phyloP scores from a whole-genome alignment of 2,888 invertebrate species.

The Pyrgus malvae region DNA sequence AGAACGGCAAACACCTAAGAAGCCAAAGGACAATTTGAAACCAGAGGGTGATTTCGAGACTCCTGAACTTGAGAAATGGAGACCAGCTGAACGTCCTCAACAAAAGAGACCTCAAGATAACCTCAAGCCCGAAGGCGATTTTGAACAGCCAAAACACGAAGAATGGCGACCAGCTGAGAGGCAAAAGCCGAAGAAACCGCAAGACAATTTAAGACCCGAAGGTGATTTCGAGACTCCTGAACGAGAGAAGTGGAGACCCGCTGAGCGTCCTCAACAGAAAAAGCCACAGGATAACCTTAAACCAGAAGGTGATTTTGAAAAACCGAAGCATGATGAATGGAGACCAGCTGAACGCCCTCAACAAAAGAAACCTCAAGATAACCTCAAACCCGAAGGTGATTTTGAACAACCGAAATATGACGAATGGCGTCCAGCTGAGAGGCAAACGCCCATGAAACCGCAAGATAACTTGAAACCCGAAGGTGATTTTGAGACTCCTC shows the following conservation, averaged over 20 bases:
- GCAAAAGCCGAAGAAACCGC: slow-evolving; percentile 65
- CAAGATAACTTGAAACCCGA: slow-evolving; percentile 80
- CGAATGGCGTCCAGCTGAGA: slow-evolving; percentile 48
- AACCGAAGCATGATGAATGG: slow-evolving; percentile 75
- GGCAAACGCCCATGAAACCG: slow-evolving; percentile 60
- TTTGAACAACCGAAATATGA: slow-evolving; percentile 62
- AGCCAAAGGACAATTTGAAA: slow-evolving; percentile 73
- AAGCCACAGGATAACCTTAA: slow-evolving; percentile 54
- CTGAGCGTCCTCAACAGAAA: no score
- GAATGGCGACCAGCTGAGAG: slow-evolving; percentile 78
- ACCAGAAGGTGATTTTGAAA: slow-evolving; percentile 80
- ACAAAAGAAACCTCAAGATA: slow-evolving; percentile 76
- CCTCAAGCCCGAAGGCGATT: slow-evolving; percentile 81
- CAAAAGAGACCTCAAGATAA: slow-evolving; percentile 82
- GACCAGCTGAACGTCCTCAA: slow-evolving; percentile 73
- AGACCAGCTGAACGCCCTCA: slow-evolving; percentile 61
- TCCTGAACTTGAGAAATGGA: slow-evolving; percentile 61
- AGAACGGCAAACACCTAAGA: slow-evolving; percentile 54
- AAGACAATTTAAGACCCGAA: slow-evolving; percentile 77
- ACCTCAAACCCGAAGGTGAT: slow-evolving; percentile 81
- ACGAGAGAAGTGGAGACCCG: neutral
- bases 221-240: slow-evolving; percentile 68
- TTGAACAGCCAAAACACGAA: slow-evolving; percentile 60
- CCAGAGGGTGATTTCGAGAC: slow-evolving; percentile 74
- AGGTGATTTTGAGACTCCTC: slow-evolving; percentile 69